phyloP scores from a whole-genome alignment of 2,888 invertebrate genomes.

The Imbricaverruca yamaguchii region DNA sequence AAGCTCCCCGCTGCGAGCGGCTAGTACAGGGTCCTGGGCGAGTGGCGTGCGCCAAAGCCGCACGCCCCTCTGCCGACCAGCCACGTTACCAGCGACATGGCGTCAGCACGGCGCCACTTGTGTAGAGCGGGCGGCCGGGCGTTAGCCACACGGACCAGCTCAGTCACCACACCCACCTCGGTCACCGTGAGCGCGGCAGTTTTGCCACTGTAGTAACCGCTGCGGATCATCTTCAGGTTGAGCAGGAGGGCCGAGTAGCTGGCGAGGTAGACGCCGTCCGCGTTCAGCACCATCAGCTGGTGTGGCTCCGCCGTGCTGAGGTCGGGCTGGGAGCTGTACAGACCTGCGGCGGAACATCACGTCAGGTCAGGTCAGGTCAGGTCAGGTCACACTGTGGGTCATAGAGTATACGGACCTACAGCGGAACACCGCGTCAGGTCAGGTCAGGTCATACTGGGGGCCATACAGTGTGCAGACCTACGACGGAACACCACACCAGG shows the following conservation, averaged over 20 bases:
- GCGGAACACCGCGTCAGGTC: background rate
- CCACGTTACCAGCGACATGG: no score
- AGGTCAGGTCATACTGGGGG: background rate
- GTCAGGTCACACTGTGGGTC: no score
- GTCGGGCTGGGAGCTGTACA: slow-evolving; percentile 16
- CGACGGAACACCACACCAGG: no score
- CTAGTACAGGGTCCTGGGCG: no score
- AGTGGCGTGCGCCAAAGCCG: no score
- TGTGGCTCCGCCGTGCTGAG: slow-evolving; percentile 72
- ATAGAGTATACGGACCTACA: background rate
- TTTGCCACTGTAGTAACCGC: slow-evolving; percentile 59
- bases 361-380: background rate
- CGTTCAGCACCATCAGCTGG: slow-evolving; percentile 80
- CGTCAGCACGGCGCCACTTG: no score
- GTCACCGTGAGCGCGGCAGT: slow-evolving; percentile 45
- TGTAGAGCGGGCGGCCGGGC: no score
- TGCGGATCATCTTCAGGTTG: slow-evolving; percentile 67
- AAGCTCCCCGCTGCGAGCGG: no score
- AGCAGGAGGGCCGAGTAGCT: slow-evolving; percentile 76
- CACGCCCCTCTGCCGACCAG: no score
- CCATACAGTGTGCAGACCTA: background rate
- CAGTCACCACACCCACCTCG: slow-evolving; percentile 42
- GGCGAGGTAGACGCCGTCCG: slow-evolving; percentile 87
- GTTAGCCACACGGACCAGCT: no score
- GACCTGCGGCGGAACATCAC: background rate